A percentile compares a stretch with the other conserved stretches of the same genome.
These are phyloP conservation scores for Scaptomyza montana DNA, from an alignment of 1,140 invertebrate genomes.

Conservation along the genomic window DNA sequence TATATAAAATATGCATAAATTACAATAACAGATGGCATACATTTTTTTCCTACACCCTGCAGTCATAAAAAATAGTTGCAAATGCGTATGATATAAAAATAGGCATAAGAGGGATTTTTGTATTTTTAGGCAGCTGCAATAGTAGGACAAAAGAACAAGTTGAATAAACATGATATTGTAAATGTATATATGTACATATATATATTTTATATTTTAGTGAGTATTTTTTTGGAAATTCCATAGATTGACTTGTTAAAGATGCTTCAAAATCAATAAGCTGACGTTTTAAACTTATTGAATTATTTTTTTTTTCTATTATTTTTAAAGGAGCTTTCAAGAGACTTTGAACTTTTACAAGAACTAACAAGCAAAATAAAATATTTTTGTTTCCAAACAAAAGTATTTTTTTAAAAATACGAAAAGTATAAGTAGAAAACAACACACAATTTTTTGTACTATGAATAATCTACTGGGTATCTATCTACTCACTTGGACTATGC, in stretches of 20 bases:
- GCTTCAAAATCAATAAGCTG: too few relatives aligned
- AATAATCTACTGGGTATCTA: conserved; percentile 1
- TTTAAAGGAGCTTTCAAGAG: too few relatives aligned
- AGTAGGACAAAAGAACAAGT: not conserved
- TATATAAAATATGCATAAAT: conserved; percentile 71
- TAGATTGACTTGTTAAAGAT: too few relatives aligned
- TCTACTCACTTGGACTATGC: not conserved
- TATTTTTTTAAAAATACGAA: too few relatives aligned
- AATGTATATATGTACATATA: not conserved
- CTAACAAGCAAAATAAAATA: too few relatives aligned
- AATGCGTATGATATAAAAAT: not conserved
- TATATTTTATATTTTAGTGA: not conserved
- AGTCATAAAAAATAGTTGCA: conserved; percentile 1
- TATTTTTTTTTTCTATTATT: too few relatives aligned
- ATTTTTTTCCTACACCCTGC: conserved; percentile 16
- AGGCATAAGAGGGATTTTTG: not conserved
- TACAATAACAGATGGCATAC: conserved; percentile 69
- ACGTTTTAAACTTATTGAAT: too few relatives aligned
- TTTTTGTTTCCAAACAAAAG: too few relatives aligned
- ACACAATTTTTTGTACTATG: not conserved
- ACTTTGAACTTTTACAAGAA: too few relatives aligned
- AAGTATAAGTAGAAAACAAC: too few relatives aligned
- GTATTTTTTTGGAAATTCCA: too few relatives aligned
- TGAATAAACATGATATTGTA: not conserved
- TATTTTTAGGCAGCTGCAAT: not conserved